Evolutionary conservation across 1,140 invertebrate genomes (phyloP).

Genomic region (Radopholus similis): DNA sequence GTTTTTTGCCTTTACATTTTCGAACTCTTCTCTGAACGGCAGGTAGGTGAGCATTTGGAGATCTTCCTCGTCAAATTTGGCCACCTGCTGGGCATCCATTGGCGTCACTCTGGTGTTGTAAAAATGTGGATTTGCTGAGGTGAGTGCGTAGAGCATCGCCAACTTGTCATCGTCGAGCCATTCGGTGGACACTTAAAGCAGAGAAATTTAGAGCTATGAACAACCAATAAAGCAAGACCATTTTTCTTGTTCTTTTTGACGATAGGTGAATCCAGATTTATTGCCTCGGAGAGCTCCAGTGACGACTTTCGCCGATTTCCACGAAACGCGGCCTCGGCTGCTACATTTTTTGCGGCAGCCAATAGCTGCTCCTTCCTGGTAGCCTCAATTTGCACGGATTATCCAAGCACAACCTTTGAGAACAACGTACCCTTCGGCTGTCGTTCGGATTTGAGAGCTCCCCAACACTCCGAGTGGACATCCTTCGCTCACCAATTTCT

Average conservation of each 20-base stretch:
- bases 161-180: neutral
- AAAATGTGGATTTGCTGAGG: constrained; percentile 14
- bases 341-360: constrained; percentile 21
- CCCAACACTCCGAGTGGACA: neutral
- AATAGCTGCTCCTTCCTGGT: constrained; percentile 17
- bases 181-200: neutral
- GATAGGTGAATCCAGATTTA: constrained; percentile 6
- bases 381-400: constrained; percentile 3
- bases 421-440: neutral
- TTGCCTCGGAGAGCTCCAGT: constrained; percentile 22
- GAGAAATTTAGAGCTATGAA: too few species aligned
- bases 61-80: constrained; percentile 30
- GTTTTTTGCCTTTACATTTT: too few species aligned
- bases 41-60: constrained; percentile 22
- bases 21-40: constrained; percentile 27
- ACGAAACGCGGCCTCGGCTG: constrained; percentile 14
- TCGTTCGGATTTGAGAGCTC: neutral
- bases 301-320: constrained; percentile 19
- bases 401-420: neutral
- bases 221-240: constrained; percentile 15
- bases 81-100: constrained; percentile 15
- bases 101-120: neutral
- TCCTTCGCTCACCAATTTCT: neutral
- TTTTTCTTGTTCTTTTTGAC: neutral
- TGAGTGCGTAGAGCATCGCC: constrained; percentile 2